These are phyloP conservation scores for Alcis repandata DNA, from an alignment of 2,888 invertebrate species.

Conservation along the genomic window DNA sequence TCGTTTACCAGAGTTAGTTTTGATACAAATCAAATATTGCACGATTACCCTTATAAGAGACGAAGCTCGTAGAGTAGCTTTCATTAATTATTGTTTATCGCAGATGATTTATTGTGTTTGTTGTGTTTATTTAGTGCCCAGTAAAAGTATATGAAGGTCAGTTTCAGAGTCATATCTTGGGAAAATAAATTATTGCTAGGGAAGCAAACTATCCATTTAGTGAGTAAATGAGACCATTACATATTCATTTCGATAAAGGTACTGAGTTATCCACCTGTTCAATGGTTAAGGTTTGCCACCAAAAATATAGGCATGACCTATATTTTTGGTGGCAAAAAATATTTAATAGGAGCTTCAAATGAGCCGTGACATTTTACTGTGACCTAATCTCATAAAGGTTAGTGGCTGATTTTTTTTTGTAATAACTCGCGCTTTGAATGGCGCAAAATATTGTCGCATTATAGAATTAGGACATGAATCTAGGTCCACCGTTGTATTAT, in stretches of 20 bases:
- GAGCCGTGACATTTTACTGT: neutral
- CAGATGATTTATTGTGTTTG: conserved; percentile 20
- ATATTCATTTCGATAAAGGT: no score
- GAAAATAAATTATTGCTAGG: neutral
- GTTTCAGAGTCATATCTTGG: neutral
- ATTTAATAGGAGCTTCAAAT: neutral
- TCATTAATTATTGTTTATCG: conserved; percentile 26
- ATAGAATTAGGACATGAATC: no score
- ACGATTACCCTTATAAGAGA: conserved; percentile 10
- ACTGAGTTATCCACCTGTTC: no score
- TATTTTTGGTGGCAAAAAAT: no score
- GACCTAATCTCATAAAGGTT: neutral
- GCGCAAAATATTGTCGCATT: no score
- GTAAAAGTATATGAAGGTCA: conserved; percentile 13
- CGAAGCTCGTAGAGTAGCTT: conserved; percentile 11
- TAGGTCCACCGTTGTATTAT: no score
- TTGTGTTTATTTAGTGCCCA: conserved; percentile 16
- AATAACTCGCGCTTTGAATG: neutral
- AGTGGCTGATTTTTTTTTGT: neutral
- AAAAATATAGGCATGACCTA: conserved; percentile 1
- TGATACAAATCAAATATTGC: neutral
- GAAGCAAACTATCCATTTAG: neutral
- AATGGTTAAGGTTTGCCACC: no score
- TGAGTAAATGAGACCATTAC: neutral
- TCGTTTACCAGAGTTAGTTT: neutral